Conservation (phyloP, 2,113 vertebrate genomes). For the Silurus glanis region DNA sequence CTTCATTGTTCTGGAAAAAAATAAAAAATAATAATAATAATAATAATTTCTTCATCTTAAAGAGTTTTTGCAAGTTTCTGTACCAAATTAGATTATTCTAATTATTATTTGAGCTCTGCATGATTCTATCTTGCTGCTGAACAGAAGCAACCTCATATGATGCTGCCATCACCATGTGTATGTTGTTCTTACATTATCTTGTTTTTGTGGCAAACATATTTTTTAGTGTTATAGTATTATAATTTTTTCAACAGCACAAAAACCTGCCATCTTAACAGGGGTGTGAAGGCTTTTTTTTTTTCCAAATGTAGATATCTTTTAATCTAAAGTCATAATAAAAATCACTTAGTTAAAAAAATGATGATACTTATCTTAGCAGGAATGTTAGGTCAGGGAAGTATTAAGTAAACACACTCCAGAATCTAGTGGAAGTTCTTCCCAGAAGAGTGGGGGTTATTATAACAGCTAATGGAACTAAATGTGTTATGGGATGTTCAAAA, state of each 20-base stretch:
- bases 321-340: background rate
- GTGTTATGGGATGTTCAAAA: too few species aligned
- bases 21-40: too few species aligned
- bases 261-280: background rate
- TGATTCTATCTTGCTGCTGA: background rate
- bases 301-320: background rate
- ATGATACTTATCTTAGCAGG: background rate
- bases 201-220: background rate
- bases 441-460: too few species aligned
- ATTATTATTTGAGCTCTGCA: background rate
- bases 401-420: too few species aligned
- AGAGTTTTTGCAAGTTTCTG: background rate
- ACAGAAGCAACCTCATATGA: background rate
- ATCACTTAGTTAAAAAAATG: background rate
- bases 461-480: too few species aligned
- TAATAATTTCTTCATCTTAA: background rate
- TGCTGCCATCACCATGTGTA: background rate
- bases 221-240: background rate
- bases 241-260: background rate
- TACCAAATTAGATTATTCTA: background rate
- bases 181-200: background rate
- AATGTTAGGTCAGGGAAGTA: too few species aligned
- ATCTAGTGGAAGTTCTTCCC: too few species aligned
- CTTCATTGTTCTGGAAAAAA: too few species aligned
- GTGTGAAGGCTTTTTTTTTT: background rate